Base-by-base conservation (phyloP, 2,797 vertebrate genomes). In the Diplodus sargus region DNA sequence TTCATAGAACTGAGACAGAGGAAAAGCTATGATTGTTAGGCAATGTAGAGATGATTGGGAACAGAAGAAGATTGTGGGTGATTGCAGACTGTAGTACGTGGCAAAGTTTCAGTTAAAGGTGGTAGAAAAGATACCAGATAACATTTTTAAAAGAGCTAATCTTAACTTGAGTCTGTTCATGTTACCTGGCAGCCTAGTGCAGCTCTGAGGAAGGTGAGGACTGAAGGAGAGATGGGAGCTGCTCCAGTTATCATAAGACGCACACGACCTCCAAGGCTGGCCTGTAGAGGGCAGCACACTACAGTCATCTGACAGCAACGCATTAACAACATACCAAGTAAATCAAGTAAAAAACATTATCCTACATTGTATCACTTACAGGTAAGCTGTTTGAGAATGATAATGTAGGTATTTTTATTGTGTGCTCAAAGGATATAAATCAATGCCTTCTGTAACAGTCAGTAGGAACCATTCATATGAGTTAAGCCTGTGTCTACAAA, bases 121-220 rank as follows among this genome's bases (percentile, higher is more conserved):
- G 5, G 20, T 4, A 25, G 3, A 16, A 53, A 34, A 68, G 30
- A 14, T 39, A 75, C 12, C 12, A 3, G 30, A 49, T 3, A 49
- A 45, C 3, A 15, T 34, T 20, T 22, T 42, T 59, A 60, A 65
- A 28, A 22, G 4, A 20, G 15, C 49, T 49, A 3, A 45, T 39
- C 6, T 63, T 14, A 45, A 4, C 10, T 20, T 8, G 61, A 42
- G 11, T 4, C 6, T 18, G 28, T 42, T 7, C 59, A 49, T 53
- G 3, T 83, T 79, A 99, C 97, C 97, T 99, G 97, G 88, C 98
- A 99, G 73, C 98, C 97, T 4, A 99, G 85, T 1, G 97, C 97
- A 9, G 96, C 87, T 85, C 97, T 94, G 81, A 99, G 91, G 87
- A 99, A 99, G 0, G 95, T 96, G 80, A 99, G 94, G 15, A 99